Evolutionary conservation across 2,888 invertebrate species (phyloP), one percentile per base, ranked within the genome.

Genomic region (Lasioglossum calceatum): DNA sequence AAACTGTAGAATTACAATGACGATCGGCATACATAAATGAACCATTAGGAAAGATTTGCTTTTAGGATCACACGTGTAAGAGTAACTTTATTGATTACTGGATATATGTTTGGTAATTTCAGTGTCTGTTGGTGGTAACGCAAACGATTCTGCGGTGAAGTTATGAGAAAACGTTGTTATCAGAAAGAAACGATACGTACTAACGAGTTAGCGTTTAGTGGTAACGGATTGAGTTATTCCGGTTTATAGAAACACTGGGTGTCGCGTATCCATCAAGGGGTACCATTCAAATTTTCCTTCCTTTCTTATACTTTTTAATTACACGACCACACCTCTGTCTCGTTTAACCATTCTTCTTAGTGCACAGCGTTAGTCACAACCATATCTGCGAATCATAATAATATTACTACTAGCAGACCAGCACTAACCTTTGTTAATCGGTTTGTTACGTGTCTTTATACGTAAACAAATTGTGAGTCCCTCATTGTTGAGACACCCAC

Each of bases 291-390:
- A 82, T 77, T 77, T 85, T 77, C 58, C 78, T 82, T 54, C 73
- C 74, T 71, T 80, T 87, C 47, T 79, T 88, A 70, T 74, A 79
- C 10, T 61, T 77, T 76, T 73, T 74, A 42, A 50, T 86, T 39
- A 36, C 67, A 50, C 79, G 36, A 32, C 44, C 58, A 16, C 71
- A 32, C n/a, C 70, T 50, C 16, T n/a, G 27, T 42, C 47, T 50
- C 61, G 47, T 23, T 19, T 72, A 78, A n/a, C n/a, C 73, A 27
- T 36, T 83, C 67, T 42, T 64, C 77, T 75, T 81, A 72, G 39
- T n/a, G 42, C 80, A 77, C 80, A 77, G 85, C 82, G 77, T 91
- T 91, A 86, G 91, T 92, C 92, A 92, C 88, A 92, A 92, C 92
- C 92, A 92, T 87, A 92, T 84, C 92, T 92, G 82, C 8, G 42